These are phyloP conservation scores for Hydropsyche betteni DNA, from an alignment of 2,888 invertebrate species.

Conservation along the genomic window DNA sequence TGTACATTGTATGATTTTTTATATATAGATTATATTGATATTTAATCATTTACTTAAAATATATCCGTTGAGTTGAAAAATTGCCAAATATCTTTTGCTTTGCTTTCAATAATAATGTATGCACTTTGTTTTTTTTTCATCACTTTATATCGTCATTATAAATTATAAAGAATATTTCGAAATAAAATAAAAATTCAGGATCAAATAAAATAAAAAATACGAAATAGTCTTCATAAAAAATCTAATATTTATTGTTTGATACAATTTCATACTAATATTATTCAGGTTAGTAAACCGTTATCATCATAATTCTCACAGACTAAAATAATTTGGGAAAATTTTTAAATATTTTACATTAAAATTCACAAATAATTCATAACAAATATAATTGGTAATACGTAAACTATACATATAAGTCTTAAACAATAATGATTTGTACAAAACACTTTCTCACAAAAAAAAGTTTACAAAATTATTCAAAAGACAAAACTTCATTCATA, in stretches of 20 bases:
- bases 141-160: no score
- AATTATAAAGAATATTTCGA: no score
- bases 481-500: conserved; percentile 2
- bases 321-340: conserved; percentile 12
- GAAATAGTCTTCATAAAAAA: no score
- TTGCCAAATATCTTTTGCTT: no score
- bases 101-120: no score
- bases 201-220: no score
- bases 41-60: no score
- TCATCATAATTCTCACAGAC: conserved; percentile 6
- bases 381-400: conserved; percentile 50
- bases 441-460: conserved; percentile 37
- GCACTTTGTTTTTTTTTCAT: no score
- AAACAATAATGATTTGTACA: conserved; percentile 48
- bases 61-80: no score
- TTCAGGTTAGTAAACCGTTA: conserved; percentile 48
- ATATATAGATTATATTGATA: no score
- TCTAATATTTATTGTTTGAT: conserved; percentile 48
- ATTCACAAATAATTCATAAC: conserved; percentile 46
- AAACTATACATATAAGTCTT: conserved; percentile 48
- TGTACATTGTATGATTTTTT: no score
- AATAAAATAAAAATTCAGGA: no score
- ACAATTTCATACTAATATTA: conserved; percentile 45
- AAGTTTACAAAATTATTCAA: background rate
- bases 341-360: conserved; percentile 46